phyloP scores from a whole-genome alignment of 92 coral and sea anemone species.

The Micromussa lordhowensis region DNA sequence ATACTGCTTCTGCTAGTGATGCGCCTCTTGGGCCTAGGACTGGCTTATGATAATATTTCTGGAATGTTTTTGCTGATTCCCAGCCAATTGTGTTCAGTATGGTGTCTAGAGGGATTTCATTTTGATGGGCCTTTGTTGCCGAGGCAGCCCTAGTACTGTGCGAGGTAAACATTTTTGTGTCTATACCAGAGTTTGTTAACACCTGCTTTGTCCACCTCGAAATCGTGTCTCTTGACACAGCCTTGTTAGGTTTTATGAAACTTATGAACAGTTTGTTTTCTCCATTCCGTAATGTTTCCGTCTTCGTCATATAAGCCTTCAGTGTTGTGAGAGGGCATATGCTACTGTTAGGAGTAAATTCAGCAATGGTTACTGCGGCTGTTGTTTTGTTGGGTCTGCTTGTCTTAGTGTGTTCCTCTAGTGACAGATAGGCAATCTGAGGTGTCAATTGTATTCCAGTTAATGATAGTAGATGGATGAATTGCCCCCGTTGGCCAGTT shows the following conservation, averaged over 20 bases:
- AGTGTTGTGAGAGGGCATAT: slow-evolving; percentile 55
- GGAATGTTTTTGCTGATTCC: slow-evolving; percentile 39
- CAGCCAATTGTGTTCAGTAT: slow-evolving; percentile 43
- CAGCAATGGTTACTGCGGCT: slow-evolving; percentile 16
- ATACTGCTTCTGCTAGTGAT: no score
- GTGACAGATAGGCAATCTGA: slow-evolving; percentile 48
- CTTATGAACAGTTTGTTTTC: slow-evolving; percentile 52
- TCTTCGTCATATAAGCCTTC: slow-evolving; percentile 21
- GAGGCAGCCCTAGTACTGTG: slow-evolving; percentile 63
- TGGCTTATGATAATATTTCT: no score
- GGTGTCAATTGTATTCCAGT: slow-evolving; percentile 62
- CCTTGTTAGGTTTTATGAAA: slow-evolving; percentile 53
- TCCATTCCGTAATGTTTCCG: no score
- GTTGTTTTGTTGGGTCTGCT: slow-evolving; percentile 58
- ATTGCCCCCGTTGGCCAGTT: slow-evolving; percentile 60
- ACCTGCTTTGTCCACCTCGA: slow-evolving; percentile 56
- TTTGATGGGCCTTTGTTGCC: slow-evolving; percentile 37
- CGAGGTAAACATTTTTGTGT: slow-evolving; percentile 24
- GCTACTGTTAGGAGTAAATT: slow-evolving; percentile 25
- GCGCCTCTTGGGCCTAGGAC: no score
- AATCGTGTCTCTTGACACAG: slow-evolving; percentile 46
- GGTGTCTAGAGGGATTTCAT: slow-evolving; percentile 41
- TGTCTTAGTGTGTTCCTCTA: slow-evolving; percentile 69
- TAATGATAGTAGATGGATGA: slow-evolving; percentile 49
- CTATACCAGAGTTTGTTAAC: slow-evolving; percentile 57